Evolutionary conservation across 2,797 vertebrate genomes (phyloP), one percentile per base, ranked within the genome.

Genomic region (Sebastolobus alascanus): DNA sequence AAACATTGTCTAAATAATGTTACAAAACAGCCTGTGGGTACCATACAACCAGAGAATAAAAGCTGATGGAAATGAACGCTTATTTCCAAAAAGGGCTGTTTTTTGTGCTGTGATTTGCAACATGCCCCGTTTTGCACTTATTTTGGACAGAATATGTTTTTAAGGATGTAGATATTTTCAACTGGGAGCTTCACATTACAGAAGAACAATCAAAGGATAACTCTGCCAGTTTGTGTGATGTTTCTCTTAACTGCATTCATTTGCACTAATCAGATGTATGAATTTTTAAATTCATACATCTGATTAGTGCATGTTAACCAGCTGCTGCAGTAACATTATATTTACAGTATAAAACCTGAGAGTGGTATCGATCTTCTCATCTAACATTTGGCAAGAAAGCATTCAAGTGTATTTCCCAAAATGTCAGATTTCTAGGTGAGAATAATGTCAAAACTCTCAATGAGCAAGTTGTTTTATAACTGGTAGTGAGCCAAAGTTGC

Each of bases 211-310:
- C 11, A 85, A 77, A 78, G 43, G 3, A 59, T 27, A 56, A 10
- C 5, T 35, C 56, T 37, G 22, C 8, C 12, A 73, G 52, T 65
- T 46, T 40, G n/a, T 75, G 27, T 79, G 31, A 56, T 68, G 38
- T 79, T 76, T 59, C 20, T 78, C 52, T 58, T 35, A 67, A 63
- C 16, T 71, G 58, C 33, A 67, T 72, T 70, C 0, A 85, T 85
- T 79, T 82, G 18, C 72, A 64, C 38, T 73, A 43, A 80, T 77
- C 25, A 77, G 13, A 50, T 33, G 1, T 20, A 50, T 82, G 20
- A 75, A 64, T 67, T 3, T 69, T 86, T 63, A 13, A 50, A 63
- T 46, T 56, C n/a, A 70, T 25, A 25, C 25, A 25, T 25, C 25
- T 25, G 25, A 25, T 25, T 25, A 25, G 25, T 25, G 25, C 25